Evolutionary conservation across 2,888 invertebrate species (phyloP).

Genomic region (Agrotis puta): DNA sequence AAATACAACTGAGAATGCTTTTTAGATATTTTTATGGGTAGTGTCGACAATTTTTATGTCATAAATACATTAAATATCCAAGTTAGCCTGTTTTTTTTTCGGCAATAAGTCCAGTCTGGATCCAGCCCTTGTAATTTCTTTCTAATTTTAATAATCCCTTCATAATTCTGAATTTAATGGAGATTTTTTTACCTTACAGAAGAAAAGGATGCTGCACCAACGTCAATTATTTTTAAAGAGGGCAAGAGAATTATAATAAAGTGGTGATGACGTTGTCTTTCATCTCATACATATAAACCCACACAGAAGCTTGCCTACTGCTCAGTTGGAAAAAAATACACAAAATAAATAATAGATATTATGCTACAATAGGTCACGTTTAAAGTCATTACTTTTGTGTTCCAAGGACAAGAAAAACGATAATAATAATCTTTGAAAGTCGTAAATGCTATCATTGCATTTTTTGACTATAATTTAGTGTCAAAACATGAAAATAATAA

Average conservation of each 20-base stretch:
- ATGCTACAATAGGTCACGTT: too few relatives aligned
- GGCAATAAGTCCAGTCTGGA: too few relatives aligned
- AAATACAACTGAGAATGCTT: not conserved
- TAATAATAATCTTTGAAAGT: constrained; percentile 26
- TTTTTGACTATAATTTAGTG: constrained; percentile 17
- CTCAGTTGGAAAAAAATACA: not conserved
- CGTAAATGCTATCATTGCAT: constrained; percentile 38
- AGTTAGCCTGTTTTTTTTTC: too few relatives aligned
- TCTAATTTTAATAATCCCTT: too few relatives aligned
- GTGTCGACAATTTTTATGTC: not conserved
- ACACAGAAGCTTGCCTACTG: not conserved
- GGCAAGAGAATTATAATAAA: not conserved
- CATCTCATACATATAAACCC: not conserved
- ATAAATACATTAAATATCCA: not conserved
- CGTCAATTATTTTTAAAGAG: too few relatives aligned
- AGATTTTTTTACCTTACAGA: too few relatives aligned
- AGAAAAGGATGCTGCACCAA: too few relatives aligned
- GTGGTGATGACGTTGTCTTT: not conserved
- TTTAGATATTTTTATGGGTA: not conserved
- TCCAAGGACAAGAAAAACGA: constrained; percentile 9
- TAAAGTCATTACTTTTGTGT: constrained; percentile 7
- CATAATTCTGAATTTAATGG: too few relatives aligned
- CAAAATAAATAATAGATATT: not conserved
- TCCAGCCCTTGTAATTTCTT: too few relatives aligned
- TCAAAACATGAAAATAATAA: constrained; percentile 19